These are phyloP conservation scores for Drosophila ambigua DNA, from an alignment of 1,140 invertebrate species.

Conservation along the genomic window DNA sequence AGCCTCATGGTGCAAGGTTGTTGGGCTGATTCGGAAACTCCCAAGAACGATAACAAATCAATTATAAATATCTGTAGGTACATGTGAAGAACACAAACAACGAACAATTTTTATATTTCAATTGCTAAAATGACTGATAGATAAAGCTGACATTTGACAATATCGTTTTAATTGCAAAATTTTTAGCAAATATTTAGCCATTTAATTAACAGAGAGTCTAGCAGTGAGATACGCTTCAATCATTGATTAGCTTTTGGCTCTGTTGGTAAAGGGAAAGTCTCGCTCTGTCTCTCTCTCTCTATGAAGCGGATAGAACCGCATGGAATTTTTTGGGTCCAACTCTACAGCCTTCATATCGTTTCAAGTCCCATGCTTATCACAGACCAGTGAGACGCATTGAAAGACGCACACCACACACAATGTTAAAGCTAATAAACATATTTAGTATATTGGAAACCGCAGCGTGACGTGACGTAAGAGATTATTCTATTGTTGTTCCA, in stretches of 20 bases:
- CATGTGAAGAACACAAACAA: too few relatives aligned
- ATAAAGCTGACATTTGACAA: background rate
- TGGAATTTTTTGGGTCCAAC: slow-evolving; percentile 31
- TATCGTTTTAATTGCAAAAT: slow-evolving; percentile 14
- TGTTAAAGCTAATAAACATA: slow-evolving; percentile 47
- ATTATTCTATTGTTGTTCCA: slow-evolving; percentile 18
- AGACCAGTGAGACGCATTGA: background rate
- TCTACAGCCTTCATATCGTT: slow-evolving; percentile 20
- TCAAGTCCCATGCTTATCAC: slow-evolving; percentile 39
- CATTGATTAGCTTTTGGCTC: slow-evolving; percentile 6
- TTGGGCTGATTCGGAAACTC: too few relatives aligned
- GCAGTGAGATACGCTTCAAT: background rate
- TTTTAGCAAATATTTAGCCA: slow-evolving; percentile 11
- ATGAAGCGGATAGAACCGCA: slow-evolving; percentile 24
- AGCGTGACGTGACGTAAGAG: slow-evolving; percentile 60
- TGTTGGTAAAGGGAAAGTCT: background rate
- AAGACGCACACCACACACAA: slow-evolving; percentile 2
- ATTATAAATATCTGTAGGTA: too few relatives aligned
- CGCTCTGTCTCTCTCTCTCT: too few relatives aligned
- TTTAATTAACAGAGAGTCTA: background rate
- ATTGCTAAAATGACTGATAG: background rate
- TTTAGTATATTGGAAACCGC: slow-evolving; percentile 51
- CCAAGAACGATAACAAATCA: too few relatives aligned
- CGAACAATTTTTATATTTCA: too few relatives aligned
- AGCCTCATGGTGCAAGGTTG: too few relatives aligned